A percentile compares a stretch with the other conserved stretches of the same genome.
Evolutionary conservation across 2,797 vertebrate species (phyloP).

Genomic region (Pipistrellus kuhlii): DNA sequence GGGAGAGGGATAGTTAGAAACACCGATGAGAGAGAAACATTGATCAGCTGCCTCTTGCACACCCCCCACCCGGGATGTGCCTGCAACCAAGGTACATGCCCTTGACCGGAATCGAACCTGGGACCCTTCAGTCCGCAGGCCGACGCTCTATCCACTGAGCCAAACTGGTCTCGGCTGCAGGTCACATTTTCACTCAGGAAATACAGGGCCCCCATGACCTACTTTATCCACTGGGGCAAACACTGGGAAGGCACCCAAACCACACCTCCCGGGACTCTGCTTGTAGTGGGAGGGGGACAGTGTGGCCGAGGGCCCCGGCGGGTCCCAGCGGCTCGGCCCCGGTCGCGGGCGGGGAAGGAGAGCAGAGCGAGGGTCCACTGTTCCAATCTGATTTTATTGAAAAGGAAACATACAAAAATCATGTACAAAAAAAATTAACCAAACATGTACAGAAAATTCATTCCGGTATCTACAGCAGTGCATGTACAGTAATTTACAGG

Average conservation of each 20-base stretch:
- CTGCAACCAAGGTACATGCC: no score
- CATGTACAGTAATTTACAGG: conserved; percentile 86
- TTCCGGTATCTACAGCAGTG: conserved; percentile 84
- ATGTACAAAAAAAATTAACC: conserved; percentile 87
- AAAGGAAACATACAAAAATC: conserved; percentile 89
- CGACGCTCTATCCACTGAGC: no score
- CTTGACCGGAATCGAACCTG: no score
- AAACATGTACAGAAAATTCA: conserved; percentile 86
- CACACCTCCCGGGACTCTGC: not conserved
- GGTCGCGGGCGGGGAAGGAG: rapidly evolving
- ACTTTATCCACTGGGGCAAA: not conserved
- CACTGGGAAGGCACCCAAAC: not conserved
- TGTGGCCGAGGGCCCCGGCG: rapidly evolving
- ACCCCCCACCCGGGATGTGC: no score
- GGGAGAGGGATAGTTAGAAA: no score
- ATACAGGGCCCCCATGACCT: not conserved
- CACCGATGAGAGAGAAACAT: no score
- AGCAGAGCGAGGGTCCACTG: conserved; percentile 66
- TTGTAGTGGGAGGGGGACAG: no score
- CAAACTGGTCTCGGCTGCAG: no score
- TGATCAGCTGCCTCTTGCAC: no score
- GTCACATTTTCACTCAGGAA: not conserved
- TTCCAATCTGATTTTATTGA: conserved; percentile 88
- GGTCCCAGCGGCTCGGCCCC: not conserved
- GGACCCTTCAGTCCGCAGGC: no score